Base-by-base conservation (phyloP, 2,113 vertebrate species). In the Nibea albiflora region DNA sequence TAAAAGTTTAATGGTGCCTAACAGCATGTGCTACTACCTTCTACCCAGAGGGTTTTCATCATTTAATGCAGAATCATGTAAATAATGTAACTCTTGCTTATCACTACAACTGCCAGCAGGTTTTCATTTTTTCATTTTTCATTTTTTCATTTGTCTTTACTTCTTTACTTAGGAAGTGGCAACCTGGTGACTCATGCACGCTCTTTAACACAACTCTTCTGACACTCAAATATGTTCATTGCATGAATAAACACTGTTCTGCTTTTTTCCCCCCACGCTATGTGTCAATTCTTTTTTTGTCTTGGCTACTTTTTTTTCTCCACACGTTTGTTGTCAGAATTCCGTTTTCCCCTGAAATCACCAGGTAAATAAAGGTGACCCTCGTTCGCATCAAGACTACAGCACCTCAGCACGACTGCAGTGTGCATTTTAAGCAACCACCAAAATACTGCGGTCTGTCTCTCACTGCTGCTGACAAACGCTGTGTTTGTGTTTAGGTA, bases 401-500 rank as follows among this genome's bases (percentile, higher is more conserved):
- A 0, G 12, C 20, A 26, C 49, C 3, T 67, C 24, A 46, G 31
- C 26, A 17, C 8, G 28, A 24, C 52, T 14, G 22, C 47, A 0
- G 8, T 16, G 11, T 53, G 56, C n/a, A 47, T 67, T 85, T 60
- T 69, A 84, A 78, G 19, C 5, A 26, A 44, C 42, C 73, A 76
- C 62, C 54, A 75, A 57, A 72, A 84, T 61, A 53, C 46, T 53
- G 80, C 20, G 47, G 67, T 66, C 11, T 74, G 28, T 47, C 16
- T 54, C 49, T 72, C 58, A 35, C 50, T 50, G 64, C 50, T 50
- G 64, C 81, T 76, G 73, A 53, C 75, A 52, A 26, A 44, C 2
- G 24, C 24, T 39, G 54, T 68, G 63, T 73, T 89, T 81, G 61
- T 85, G 81, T 84, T 86, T 26, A 24, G 66, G 28, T 39, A 22